A percentile compares a stretch with the other conserved stretches of the same genome.
Conservation (phyloP, 2,113 vertebrate genomes). For the Esox niger region DNA sequence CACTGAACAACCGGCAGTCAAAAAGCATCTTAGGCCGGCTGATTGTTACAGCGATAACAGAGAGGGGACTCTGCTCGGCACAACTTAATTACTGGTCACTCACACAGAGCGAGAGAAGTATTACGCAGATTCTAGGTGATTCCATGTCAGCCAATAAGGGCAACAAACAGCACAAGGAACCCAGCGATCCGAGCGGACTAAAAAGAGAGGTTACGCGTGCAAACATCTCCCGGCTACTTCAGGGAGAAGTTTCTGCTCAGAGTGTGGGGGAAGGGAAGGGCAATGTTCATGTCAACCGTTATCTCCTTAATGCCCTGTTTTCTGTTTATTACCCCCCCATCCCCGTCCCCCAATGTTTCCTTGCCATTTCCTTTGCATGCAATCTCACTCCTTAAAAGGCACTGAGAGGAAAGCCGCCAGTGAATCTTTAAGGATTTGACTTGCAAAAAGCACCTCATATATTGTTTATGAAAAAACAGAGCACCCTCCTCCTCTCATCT, state of each 20-base stretch:
- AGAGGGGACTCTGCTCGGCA: slow-evolving; percentile 45
- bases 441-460: slow-evolving; percentile 98
- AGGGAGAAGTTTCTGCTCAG: slow-evolving; percentile 31
- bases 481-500: slow-evolving; percentile 71
- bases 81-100: slow-evolving; percentile 67
- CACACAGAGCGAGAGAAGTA: slow-evolving; percentile 24
- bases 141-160: slow-evolving; percentile 17
- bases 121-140: slow-evolving; percentile 40
- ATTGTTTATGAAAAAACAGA: slow-evolving; percentile 91
- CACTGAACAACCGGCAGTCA: slow-evolving; percentile 77
- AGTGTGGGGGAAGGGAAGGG: slow-evolving; percentile 5
- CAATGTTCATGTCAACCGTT: slow-evolving; percentile 53
- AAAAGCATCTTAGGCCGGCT: slow-evolving; percentile 63
- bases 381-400: slow-evolving; percentile 61
- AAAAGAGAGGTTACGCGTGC: slow-evolving; percentile 31
- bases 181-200: slow-evolving; percentile 18
- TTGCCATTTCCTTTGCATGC: slow-evolving; percentile 47
- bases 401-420: slow-evolving; percentile 48
- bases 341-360: slow-evolving; percentile 27
- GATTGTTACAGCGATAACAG: slow-evolving; percentile 60
- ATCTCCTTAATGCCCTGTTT: slow-evolving; percentile 57
- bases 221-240: slow-evolving; percentile 34
- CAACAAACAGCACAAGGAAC: slow-evolving; percentile 16
- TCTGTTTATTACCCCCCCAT: slow-evolving; percentile 56
- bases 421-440: slow-evolving; percentile 87